These are phyloP conservation scores for Trachymyrmex cornetzi DNA, from an alignment of 1,140 invertebrate genomes.

Conservation along the genomic window DNA sequence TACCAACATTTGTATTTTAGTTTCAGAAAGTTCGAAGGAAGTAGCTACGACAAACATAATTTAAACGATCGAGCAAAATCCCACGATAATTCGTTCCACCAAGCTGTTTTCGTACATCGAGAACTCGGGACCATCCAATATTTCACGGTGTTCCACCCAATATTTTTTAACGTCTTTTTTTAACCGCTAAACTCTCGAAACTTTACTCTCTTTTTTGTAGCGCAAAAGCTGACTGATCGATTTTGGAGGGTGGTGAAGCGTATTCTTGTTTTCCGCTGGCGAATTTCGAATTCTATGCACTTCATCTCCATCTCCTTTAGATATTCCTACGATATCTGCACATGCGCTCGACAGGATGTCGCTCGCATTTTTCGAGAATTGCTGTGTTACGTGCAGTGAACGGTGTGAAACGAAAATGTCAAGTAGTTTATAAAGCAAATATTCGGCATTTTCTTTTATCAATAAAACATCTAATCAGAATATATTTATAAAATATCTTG, in stretches of 20 bases:
- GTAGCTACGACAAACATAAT: background rate
- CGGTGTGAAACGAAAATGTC: conserved; percentile 13
- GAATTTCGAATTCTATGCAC: conserved; percentile 63
- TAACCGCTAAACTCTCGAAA: background rate
- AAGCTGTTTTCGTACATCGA: conserved; percentile 8
- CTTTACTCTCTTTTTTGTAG: background rate
- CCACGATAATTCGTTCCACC: background rate
- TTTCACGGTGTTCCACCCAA: conserved; percentile 25
- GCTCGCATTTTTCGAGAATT: conserved; percentile 28
- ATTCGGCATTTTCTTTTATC: background rate
- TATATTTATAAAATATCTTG: conserved; percentile 38
- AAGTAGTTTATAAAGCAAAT: conserved; percentile 31
- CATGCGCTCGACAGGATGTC: conserved; percentile 39
- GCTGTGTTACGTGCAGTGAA: conserved; percentile 2
- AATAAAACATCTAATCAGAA: conserved; percentile 24
- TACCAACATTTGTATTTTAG: background rate
- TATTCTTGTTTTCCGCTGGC: conserved; percentile 64
- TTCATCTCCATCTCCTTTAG: conserved; percentile 30
- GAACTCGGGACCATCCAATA: background rate
- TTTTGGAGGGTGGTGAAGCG: conserved; percentile 35
- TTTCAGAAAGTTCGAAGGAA: background rate
- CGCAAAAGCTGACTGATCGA: background rate
- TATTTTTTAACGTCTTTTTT: conserved; percentile 14
- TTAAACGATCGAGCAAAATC: conserved; percentile 35
- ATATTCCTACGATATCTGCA: conserved; percentile 13